Evolutionary conservation across 1,140 invertebrate species (phyloP).

Genomic region (Oedothorax gibbosus): DNA sequence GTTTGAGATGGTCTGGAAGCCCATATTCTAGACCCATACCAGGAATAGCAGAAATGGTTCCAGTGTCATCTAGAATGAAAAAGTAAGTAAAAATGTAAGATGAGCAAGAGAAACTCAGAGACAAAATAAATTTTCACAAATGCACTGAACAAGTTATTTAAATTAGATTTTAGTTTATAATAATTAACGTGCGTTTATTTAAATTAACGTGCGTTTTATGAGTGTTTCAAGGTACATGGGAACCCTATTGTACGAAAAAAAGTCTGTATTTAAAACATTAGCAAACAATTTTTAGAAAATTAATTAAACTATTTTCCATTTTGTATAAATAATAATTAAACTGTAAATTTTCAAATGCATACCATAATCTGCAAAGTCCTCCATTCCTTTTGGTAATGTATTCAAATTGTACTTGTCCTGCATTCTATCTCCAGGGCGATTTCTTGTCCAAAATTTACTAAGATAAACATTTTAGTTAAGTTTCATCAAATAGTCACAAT

Average conservation of each 20-base stretch:
- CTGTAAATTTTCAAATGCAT: background rate
- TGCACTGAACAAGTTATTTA: too few species aligned
- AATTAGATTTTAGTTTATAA: too few species aligned
- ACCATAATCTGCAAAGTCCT: conserved; percentile 75
- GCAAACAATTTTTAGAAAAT: background rate
- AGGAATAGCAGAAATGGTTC: conserved; percentile 77
- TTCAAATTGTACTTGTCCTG: conserved; percentile 98
- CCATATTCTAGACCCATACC: conserved; percentile 91
- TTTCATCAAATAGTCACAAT: background rate
- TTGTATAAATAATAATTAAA: background rate
- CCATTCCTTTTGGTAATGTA: conserved; percentile 81
- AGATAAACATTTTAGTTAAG: conserved; percentile 63
- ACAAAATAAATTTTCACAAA: too few species aligned
- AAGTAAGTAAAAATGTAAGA: background rate
- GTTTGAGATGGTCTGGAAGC: conserved; percentile 61
- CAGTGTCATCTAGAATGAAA: conserved; percentile 77
- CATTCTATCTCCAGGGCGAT: conserved; percentile 97
- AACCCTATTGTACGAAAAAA: too few species aligned
- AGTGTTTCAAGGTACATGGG: too few species aligned
- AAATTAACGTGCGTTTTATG: too few species aligned
- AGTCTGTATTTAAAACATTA: too few species aligned
- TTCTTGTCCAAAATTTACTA: conserved; percentile 98
- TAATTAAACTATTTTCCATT: background rate
- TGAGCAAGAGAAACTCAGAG: too few species aligned
- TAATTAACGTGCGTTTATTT: background rate